A percentile compares a stretch with the other conserved stretches of the same genome.
Conservation (phyloP, 2,797 vertebrate genomes). For the Myiothlypis chrysogaster region DNA sequence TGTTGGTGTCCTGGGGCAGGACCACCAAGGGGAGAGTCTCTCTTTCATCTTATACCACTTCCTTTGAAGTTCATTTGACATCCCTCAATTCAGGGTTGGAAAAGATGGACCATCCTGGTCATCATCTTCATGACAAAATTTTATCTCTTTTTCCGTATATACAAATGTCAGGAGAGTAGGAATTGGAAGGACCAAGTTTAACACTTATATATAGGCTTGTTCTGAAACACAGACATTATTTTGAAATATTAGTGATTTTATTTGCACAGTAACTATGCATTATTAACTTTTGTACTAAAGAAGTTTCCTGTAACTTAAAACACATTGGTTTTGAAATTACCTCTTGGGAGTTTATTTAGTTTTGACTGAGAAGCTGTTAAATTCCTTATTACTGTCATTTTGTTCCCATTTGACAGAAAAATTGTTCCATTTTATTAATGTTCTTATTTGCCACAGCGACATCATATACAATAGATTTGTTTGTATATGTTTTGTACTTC, state of each 20-base stretch:
- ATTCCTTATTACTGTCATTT: not conserved
- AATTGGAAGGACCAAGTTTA: not conserved
- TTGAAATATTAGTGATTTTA: not conserved
- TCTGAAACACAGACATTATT: not conserved
- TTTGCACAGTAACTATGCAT: not conserved
- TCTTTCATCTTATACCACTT: not conserved
- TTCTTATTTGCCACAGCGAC: not conserved
- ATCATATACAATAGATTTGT: not conserved
- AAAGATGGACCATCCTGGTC: not conserved
- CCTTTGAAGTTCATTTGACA: not conserved
- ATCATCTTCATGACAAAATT: not conserved
- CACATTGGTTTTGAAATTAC: not conserved
- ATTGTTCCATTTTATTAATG: not conserved
- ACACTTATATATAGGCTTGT: not conserved
- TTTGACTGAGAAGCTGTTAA: not conserved
- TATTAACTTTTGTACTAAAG: not conserved
- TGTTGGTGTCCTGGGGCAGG: not conserved
- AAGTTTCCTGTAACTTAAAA: not conserved
- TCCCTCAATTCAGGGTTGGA: not conserved
- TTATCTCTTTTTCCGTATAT: not conserved
- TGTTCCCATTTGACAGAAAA: not conserved
- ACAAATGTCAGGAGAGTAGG: not conserved
- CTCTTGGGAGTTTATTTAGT: not conserved
- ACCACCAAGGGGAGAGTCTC: not conserved
- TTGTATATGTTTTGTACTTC: constrained; percentile 1